A percentile compares a stretch with the other conserved stretches of the same genome.
Conservation (phyloP, 2,888 invertebrate species). For the Cremastinae sp. region DNA sequence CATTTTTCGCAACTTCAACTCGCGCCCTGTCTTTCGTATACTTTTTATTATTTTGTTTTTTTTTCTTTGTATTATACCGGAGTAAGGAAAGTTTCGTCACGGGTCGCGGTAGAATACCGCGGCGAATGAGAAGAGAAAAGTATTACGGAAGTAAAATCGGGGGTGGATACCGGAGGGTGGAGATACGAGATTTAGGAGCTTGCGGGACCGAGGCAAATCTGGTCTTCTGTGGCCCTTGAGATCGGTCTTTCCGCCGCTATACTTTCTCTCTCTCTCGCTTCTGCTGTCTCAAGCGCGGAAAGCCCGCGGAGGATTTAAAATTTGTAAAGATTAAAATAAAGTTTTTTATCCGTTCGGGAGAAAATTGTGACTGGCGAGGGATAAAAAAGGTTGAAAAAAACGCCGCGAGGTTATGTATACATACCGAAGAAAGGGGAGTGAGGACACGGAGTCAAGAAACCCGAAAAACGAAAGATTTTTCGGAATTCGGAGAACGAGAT, state of each 20-base stretch:
- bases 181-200: slow-evolving; percentile 65
- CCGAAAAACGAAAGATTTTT: slow-evolving; percentile 45
- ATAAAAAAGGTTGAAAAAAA: slow-evolving; percentile 43
- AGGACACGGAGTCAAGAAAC: slow-evolving; percentile 46
- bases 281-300: slow-evolving; percentile 58
- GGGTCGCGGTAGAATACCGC: slow-evolving; percentile 13
- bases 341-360: slow-evolving; percentile 73
- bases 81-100: slow-evolving; percentile 30
- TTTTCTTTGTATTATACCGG: neutral
- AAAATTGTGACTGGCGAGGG: slow-evolving; percentile 57
- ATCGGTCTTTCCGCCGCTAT: slow-evolving; percentile 66
- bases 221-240: slow-evolving; percentile 37
- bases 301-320: slow-evolving; percentile 72
- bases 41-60: slow-evolving; percentile 17
- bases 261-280: slow-evolving; percentile 58
- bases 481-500: slow-evolving; percentile 58
- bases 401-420: slow-evolving; percentile 17
- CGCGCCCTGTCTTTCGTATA: slow-evolving; percentile 5
- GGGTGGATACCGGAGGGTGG: slow-evolving; percentile 46
- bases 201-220: slow-evolving; percentile 46
- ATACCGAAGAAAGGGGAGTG: slow-evolving; percentile 51
- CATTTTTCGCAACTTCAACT: slow-evolving; percentile 17
- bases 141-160: slow-evolving; percentile 40
- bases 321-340: slow-evolving; percentile 78
- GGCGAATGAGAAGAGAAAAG: slow-evolving; percentile 39